A percentile compares a stretch with the other conserved stretches of the same genome.
phyloP scores from a whole-genome alignment of 2,113 vertebrate genomes.

The Myiagra hebetior region DNA sequence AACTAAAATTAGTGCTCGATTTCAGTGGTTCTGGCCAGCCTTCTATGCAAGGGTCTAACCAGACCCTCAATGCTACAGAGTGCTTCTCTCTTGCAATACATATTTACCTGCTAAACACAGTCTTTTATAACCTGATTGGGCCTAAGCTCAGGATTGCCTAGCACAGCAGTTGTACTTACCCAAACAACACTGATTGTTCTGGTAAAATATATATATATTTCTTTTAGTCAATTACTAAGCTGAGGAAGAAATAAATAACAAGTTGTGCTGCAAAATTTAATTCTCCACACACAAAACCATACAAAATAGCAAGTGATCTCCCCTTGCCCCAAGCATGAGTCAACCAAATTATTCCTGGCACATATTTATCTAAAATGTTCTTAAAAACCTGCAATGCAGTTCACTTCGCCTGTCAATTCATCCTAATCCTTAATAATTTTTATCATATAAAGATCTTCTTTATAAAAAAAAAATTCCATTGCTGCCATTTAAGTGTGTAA shows the following conservation, averaged over 20 bases:
- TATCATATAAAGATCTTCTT: not conserved
- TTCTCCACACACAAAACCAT: not conserved
- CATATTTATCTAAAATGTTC: not conserved
- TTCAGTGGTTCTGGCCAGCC: not conserved
- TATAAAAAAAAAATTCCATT: not conserved
- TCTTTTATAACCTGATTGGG: not conserved
- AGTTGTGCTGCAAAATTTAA: not conserved
- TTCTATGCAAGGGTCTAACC: not conserved
- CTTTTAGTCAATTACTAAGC: not conserved
- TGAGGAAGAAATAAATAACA: conserved; percentile 18
- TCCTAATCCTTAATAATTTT: not conserved
- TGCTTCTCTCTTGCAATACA: not conserved
- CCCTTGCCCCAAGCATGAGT: not conserved
- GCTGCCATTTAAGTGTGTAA: not conserved
- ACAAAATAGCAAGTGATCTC: not conserved
- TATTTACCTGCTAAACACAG: not conserved
- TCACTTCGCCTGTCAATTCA: not conserved
- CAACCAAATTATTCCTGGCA: not conserved
- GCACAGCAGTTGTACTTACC: conserved; percentile 26
- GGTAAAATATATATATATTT: not conserved
- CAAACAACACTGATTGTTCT: not conserved
- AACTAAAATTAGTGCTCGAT: not conserved
- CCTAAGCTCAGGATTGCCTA: not conserved
- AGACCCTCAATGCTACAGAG: not conserved
- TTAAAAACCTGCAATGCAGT: not conserved